These are phyloP conservation scores for Poecile montanus DNA, from an alignment of 2,797 vertebrate species.

Conservation along the genomic window DNA sequence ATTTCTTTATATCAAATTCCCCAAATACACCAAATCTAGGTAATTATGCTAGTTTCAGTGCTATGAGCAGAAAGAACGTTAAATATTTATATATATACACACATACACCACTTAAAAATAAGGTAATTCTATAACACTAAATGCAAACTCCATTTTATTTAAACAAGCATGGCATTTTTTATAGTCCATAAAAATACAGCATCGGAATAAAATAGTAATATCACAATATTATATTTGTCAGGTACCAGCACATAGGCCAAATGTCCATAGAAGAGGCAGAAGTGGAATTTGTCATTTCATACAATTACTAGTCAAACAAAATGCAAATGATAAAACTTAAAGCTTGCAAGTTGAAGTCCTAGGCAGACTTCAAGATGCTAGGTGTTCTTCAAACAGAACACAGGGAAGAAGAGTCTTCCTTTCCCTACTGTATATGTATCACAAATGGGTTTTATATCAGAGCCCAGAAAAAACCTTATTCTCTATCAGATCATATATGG, in stretches of 20 bases:
- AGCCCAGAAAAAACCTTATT: not conserved
- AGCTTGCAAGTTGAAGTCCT: not conserved
- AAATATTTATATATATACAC: not conserved
- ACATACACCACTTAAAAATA: not conserved
- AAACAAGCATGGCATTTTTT: not conserved
- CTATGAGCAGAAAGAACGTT: not conserved
- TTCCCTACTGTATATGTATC: not conserved
- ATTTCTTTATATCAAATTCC: not conserved
- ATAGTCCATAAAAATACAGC: not conserved
- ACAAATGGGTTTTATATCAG: not conserved
- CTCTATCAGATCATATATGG: not conserved
- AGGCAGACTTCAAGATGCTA: not conserved
- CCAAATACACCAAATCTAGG: not conserved
- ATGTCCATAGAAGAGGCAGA: not conserved
- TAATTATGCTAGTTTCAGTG: not conserved
- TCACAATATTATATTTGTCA: not conserved
- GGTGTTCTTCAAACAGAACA: not conserved
- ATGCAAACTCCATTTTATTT: not conserved
- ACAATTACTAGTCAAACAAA: not conserved
- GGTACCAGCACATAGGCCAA: not conserved
- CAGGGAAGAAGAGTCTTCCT: not conserved
- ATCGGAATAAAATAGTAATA: not conserved
- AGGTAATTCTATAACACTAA: not conserved
- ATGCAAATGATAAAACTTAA: not conserved
- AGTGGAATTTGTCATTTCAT: not conserved